A percentile compares a stretch with the other conserved stretches of the same genome.
Conservation (phyloP, 2,797 vertebrate species). For the Catostomus latipinnis region DNA sequence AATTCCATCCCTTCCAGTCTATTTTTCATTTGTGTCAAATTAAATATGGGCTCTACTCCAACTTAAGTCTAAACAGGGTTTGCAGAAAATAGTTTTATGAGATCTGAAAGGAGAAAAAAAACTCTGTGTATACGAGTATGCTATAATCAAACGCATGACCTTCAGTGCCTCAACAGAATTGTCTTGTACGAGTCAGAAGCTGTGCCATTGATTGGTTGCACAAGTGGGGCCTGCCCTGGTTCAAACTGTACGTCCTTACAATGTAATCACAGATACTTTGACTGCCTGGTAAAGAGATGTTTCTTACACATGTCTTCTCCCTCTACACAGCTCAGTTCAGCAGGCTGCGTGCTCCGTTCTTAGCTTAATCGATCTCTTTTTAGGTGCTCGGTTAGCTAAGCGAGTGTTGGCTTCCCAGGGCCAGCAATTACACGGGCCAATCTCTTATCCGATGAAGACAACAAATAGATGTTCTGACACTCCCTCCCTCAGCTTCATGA, state of each 20-base stretch:
- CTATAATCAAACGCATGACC: no score
- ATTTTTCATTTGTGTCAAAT: not conserved
- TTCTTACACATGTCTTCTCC: slow-evolving; percentile 67
- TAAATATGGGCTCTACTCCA: not conserved
- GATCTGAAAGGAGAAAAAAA: not conserved
- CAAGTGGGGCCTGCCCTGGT: slow-evolving; percentile 60
- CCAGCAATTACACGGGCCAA: slow-evolving; percentile 71
- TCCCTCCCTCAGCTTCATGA: slow-evolving; percentile 60
- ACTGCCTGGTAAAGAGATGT: slow-evolving; percentile 72
- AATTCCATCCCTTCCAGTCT: no score
- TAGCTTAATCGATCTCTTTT: slow-evolving; percentile 73
- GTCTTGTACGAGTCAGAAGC: slow-evolving; percentile 59
- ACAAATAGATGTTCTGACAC: slow-evolving; percentile 76
- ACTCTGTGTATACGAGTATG: no score
- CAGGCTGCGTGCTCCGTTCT: slow-evolving; percentile 70
- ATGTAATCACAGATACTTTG: slow-evolving; percentile 74
- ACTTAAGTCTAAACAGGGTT: not conserved
- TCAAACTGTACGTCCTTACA: slow-evolving; percentile 66
- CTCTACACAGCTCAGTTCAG: slow-evolving; percentile 65
- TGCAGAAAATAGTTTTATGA: not conserved
- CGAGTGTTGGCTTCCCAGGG: slow-evolving; percentile 51
- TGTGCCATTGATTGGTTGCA: slow-evolving; percentile 72
- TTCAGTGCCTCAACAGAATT: slow-evolving; percentile 9
- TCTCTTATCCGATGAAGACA: slow-evolving; percentile 74
- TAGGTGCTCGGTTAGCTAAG: slow-evolving; percentile 29